phyloP scores from a whole-genome alignment of 2,113 vertebrate genomes.

The Barbus barbus region DNA sequence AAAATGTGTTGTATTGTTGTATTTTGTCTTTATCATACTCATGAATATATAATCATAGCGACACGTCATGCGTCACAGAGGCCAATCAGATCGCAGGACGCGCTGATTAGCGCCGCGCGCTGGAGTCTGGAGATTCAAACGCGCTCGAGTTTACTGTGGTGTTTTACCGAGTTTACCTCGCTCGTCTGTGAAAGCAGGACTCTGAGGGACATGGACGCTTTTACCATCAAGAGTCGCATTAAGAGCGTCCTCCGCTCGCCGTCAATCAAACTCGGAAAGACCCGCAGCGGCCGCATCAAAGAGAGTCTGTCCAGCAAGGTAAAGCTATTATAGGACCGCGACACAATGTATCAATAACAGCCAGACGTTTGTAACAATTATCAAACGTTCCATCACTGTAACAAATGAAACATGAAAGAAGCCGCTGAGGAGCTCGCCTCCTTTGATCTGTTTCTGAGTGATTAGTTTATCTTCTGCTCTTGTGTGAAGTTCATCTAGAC shows the following conservation, averaged over 20 bases:
- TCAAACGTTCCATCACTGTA: neutral
- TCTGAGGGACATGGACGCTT: slow-evolving; percentile 63
- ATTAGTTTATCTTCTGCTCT: neutral
- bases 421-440: neutral
- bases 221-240: slow-evolving; percentile 68
- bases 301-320: slow-evolving; percentile 63
- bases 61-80: neutral
- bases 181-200: neutral
- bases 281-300: neutral
- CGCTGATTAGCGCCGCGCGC: slow-evolving; percentile 9
- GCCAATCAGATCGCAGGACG: neutral
- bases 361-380: neutral
- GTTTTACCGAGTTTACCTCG: neutral
- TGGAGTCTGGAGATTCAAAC: neutral
- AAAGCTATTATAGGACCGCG: too few relatives aligned
- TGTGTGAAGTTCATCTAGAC: neutral
- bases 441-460: neutral
- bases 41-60: neutral
- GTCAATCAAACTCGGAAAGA: slow-evolving; percentile 57
- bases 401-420: neutral
- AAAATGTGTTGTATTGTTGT: too few relatives aligned
- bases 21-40: neutral
- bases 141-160: neutral
- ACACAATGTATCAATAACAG: neutral
- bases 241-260: slow-evolving; percentile 70